A percentile compares a stretch with the other conserved stretches of the same genome.
Conservation (phyloP, 2,113 vertebrate genomes). For the Stomatorhinus ivindoensis region DNA sequence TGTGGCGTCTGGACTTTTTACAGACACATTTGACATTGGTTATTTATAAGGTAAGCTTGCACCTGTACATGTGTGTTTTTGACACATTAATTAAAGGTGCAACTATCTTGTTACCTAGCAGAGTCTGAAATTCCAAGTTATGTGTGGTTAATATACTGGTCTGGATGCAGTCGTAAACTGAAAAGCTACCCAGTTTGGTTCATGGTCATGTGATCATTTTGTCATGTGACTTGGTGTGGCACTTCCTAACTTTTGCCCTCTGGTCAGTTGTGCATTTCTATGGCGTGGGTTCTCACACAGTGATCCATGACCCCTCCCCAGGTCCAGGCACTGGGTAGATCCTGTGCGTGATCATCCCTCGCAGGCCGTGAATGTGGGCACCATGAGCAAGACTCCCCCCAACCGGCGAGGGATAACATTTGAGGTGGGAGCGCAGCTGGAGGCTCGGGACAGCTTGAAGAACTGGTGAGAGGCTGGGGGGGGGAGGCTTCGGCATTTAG, state of each 20-base stretch:
- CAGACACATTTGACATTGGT: not conserved
- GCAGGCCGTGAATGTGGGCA: conserved; percentile 54
- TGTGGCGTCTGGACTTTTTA: not conserved
- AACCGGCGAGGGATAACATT: conserved; percentile 97
- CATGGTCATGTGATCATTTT: not conserved
- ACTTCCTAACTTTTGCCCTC: not conserved
- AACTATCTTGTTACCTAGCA: not conserved
- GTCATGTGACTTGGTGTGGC: not conserved
- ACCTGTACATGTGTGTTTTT: not conserved
- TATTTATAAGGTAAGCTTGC: not conserved
- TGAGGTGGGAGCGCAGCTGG: conserved; percentile 96
- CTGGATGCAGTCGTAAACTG: not conserved
- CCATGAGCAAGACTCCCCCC: conserved; percentile 97
- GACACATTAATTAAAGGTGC: not conserved
- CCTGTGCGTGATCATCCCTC: not conserved
- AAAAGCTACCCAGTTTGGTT: not conserved
- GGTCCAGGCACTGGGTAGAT: not conserved
- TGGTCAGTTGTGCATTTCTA: not conserved
- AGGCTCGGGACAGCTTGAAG: conserved; percentile 96
- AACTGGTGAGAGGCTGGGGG: conserved; percentile 76
- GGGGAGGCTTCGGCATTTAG: not conserved
- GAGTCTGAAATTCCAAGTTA: not conserved
- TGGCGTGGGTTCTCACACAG: not conserved
- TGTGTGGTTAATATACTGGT: not conserved
- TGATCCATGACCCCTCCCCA: not conserved